phyloP scores from a whole-genome alignment of 2,888 invertebrate species.

The Palloptera scutellata region DNA sequence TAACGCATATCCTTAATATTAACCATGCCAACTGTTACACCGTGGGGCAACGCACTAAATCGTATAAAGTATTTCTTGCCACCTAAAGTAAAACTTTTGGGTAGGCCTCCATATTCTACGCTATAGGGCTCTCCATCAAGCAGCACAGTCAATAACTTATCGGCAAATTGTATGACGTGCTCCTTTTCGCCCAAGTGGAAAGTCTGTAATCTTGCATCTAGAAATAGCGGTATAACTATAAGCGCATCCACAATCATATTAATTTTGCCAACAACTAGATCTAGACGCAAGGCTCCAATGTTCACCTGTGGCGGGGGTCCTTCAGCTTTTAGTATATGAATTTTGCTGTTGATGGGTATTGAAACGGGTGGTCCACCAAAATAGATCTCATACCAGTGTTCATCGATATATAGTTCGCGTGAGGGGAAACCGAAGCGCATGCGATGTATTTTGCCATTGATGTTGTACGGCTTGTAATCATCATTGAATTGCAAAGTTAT shows the following conservation, averaged over 20 bases:
- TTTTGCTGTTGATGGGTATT: conserved; percentile 80
- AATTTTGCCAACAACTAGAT: conserved; percentile 85
- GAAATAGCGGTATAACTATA: conserved; percentile 79
- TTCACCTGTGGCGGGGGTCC: conserved; percentile 94
- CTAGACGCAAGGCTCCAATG: conserved; percentile 83
- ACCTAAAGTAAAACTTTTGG: conserved; percentile 78
- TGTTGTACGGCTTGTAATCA: conserved; percentile 75
- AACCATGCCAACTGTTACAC: conserved; percentile 75
- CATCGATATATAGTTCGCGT: conserved; percentile 88
- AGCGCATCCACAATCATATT: conserved; percentile 84
- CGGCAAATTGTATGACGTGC: conserved; percentile 81
- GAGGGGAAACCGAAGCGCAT: conserved; percentile 92
- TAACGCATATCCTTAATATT: conserved; percentile 80
- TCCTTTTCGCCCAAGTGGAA: conserved; percentile 77
- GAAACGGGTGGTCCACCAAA: conserved; percentile 89
- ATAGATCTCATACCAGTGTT: conserved; percentile 88
- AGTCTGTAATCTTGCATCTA: conserved; percentile 84
- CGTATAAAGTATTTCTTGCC: conserved; percentile 81
- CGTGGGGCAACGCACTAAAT: conserved; percentile 80
- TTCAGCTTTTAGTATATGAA: conserved; percentile 81
- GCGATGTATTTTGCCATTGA: conserved; percentile 77
- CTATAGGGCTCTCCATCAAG: conserved; percentile 81
- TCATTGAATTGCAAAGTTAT: conserved; percentile 73
- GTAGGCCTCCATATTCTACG: conserved; percentile 84
- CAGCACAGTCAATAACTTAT: conserved; percentile 77